Evolutionary conservation across 2,797 vertebrate genomes (phyloP).

Genomic region (Ciconia nigra): DNA sequence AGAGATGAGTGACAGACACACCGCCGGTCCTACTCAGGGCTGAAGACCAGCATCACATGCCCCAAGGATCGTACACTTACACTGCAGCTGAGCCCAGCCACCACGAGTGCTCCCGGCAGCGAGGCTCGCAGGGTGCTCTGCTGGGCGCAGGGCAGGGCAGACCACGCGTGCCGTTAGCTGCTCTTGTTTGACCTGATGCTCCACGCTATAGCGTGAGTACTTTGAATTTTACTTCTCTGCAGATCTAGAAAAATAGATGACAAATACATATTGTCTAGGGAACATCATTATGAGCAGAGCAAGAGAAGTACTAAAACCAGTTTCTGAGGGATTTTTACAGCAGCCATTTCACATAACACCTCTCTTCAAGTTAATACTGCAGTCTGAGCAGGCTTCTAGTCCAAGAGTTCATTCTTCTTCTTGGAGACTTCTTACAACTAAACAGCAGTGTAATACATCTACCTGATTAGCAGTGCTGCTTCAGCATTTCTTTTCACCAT

Average conservation of each 20-base stretch:
- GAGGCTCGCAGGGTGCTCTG: background rate
- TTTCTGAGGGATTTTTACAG: background rate
- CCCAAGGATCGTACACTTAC: accelerated
- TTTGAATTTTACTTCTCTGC: background rate
- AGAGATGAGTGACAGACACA: background rate
- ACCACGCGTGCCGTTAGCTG: accelerated
- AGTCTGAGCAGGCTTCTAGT: background rate
- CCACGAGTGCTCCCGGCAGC: background rate
- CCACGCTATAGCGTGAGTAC: accelerated
- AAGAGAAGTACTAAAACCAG: background rate
- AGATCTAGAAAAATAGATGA: background rate
- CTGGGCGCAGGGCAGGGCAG: accelerated
- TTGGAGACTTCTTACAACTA: background rate
- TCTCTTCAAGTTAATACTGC: background rate
- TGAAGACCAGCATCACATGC: accelerated
- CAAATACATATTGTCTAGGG: background rate
- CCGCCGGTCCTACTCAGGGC: background rate
- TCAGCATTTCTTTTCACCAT: background rate
- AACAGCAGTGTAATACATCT: background rate
- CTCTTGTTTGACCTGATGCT: background rate
- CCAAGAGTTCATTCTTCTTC: background rate
- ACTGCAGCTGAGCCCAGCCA: accelerated
- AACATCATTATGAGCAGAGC: background rate
- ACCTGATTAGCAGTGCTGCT: background rate
- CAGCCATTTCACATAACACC: background rate